A percentile compares a stretch with the other conserved stretches of the same genome.
These are phyloP conservation scores for Coronaproctus castanopsis DNA, from an alignment of 2,888 invertebrate species.

Conservation along the genomic window DNA sequence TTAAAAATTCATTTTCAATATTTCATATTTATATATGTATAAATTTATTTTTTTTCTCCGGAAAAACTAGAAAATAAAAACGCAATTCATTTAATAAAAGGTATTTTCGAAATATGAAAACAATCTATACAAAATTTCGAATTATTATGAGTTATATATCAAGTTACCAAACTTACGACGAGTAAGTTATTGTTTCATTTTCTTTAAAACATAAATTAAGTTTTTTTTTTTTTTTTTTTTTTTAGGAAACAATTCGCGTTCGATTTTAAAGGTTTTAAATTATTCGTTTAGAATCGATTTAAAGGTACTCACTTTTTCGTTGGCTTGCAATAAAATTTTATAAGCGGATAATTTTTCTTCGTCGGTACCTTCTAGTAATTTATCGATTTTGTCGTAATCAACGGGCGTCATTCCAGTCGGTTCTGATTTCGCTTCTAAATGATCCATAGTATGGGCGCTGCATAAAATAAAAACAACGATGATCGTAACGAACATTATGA, in stretches of 20 bases:
- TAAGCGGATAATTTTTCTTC: constrained; percentile 18
- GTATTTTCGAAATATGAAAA: too few species aligned
- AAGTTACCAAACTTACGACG: neutral
- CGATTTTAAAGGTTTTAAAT: too few species aligned
- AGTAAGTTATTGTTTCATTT: neutral
- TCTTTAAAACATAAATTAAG: neutral
- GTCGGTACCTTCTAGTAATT: constrained; percentile 17
- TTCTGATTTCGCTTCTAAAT: neutral
- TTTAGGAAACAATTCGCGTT: too few species aligned
- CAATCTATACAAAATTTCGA: neutral
- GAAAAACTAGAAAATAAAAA: too few species aligned
- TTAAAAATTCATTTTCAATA: too few species aligned
- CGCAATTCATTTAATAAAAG: too few species aligned
- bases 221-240: too few species aligned
- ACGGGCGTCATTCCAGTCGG: neutral
- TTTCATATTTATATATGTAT: too few species aligned
- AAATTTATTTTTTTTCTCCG: too few species aligned
- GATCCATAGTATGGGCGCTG: neutral
- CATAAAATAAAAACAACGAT: too few species aligned
- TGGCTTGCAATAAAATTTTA: constrained; percentile 16
- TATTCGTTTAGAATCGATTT: too few species aligned
- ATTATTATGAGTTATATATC: neutral
- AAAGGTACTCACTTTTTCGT: constrained; percentile 16
- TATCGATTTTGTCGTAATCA: constrained; percentile 18
- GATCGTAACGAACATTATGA: too few species aligned